Conservation (phyloP, 2,888 invertebrate genomes). For the Lissonota sp. region DNA sequence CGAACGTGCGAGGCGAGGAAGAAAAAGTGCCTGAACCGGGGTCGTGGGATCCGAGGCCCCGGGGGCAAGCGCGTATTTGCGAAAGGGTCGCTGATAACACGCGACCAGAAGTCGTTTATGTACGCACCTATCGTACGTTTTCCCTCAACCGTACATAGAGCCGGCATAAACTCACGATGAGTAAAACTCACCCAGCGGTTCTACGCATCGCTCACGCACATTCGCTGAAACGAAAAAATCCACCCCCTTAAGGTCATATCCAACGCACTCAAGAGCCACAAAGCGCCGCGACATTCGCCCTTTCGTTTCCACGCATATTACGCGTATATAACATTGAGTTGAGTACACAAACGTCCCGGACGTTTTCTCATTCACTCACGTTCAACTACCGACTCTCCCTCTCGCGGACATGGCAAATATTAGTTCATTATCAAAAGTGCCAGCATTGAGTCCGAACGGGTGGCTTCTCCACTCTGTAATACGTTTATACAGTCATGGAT, state of each 20-base stretch:
- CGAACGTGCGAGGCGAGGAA: conserved; percentile 58
- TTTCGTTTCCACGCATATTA: conserved; percentile 23
- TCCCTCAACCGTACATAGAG: conserved; percentile 10
- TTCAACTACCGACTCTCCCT: conserved; percentile 57
- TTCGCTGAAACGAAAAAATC: too few relatives aligned
- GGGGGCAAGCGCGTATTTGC: conserved; percentile 79
- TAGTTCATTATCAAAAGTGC: conserved; percentile 84
- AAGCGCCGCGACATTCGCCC: conserved; percentile 18
- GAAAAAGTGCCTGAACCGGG: conserved; percentile 62
- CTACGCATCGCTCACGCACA: too few relatives aligned
- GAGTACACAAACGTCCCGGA: conserved; percentile 53
- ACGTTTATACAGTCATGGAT: conserved; percentile 4
- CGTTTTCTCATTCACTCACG: conserved; percentile 57
- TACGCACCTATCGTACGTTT: conserved; percentile 67
- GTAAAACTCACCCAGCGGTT: conserved; percentile 14
- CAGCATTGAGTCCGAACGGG: conserved; percentile 68
- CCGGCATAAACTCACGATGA: conserved; percentile 2
- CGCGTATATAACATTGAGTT: conserved; percentile 19
- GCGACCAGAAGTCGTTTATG: conserved; percentile 72
- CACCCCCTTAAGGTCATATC: too few relatives aligned
- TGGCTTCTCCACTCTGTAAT: conserved; percentile 43
- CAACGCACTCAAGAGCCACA: background rate
- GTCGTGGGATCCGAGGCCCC: conserved; percentile 73
- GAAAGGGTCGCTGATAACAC: conserved; percentile 80
- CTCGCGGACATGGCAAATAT: conserved; percentile 82